Evolutionary conservation across 2,797 vertebrate genomes (phyloP), one percentile per base, ranked within the genome.

Genomic region (Acanthurus leucopareius): DNA sequence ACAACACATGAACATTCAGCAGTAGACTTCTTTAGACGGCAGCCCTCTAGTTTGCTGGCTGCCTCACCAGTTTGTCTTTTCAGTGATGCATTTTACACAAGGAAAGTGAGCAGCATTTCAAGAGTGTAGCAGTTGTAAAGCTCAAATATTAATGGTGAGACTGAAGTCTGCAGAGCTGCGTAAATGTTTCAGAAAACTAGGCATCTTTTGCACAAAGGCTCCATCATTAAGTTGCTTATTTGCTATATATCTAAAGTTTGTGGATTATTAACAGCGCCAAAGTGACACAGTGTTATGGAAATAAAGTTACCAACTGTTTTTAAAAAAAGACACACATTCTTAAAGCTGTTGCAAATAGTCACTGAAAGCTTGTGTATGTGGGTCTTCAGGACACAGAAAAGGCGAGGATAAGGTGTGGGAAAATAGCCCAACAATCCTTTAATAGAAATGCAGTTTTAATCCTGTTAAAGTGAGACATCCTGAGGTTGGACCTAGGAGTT

Each of bases 1-100:
- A 93, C 90, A 93, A 93, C 87, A 90, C 82, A 81, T 38, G 75
- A 86, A 84, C 85, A 56, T 83, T 91, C 62, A 68, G 83, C 77
- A 62, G 72, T 14, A n/a, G 75, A 38, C 54, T 59, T 70, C 82
- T 57, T 49, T 52, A 25, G 28, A 63, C 6, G 38, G 57, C 74
- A 80, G 66, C 52, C 59, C 47, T 73, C 38, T 28, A 28, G 45
- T 61, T 38, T 8, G 4, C 56, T 40, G 69, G 64, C 64, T 59
- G 47, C 61, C 28, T 67, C 60, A 48, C 40, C 53, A 47, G 51
- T 87, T 88, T 67, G 35, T 44, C 72, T 45, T 69, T 83, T 80
- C 71, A 79, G 57, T 70, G 62, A 53, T 52, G 67, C 65, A 40
- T 84, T 89, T 83, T 64, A 84, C 64, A 63, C 49, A 45, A 51